phyloP scores from a whole-genome alignment of 2,113 vertebrate species.

The Malaclemys terrapin region DNA sequence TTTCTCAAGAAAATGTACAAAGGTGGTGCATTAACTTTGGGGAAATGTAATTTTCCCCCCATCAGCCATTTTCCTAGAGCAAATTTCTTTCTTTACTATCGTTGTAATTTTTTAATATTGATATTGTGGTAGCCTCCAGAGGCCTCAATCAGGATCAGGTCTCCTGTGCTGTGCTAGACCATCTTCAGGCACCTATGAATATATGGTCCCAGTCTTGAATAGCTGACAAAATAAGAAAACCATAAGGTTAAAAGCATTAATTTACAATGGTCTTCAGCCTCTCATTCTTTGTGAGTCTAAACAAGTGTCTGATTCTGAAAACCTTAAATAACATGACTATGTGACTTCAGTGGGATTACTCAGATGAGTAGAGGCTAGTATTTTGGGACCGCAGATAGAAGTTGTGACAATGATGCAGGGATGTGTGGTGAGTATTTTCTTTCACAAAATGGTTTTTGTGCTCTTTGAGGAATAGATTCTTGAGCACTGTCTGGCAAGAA shows the following conservation, averaged over 20 bases:
- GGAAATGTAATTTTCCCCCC: background rate
- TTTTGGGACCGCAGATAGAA: background rate
- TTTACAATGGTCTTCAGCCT: background rate
- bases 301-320: background rate
- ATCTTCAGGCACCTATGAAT: background rate
- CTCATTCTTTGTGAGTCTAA: background rate
- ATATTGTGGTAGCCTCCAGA: background rate
- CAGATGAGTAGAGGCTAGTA: background rate
- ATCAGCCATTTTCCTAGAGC: background rate
- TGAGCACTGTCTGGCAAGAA: background rate
- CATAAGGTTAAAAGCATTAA: background rate
- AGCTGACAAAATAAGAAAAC: background rate
- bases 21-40: background rate
- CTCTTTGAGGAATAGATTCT: background rate
- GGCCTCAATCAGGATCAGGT: fast-evolving
- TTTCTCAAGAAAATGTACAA: background rate
- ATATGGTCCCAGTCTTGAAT: background rate
- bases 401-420: background rate
- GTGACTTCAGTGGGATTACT: background rate
- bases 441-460: background rate
- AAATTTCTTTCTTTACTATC: background rate
- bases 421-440: background rate
- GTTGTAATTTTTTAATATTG: background rate
- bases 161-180: background rate
- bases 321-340: background rate